These are phyloP conservation scores for Gerris lacustris DNA, from an alignment of 2,888 invertebrate species.

Conservation along the genomic window DNA sequence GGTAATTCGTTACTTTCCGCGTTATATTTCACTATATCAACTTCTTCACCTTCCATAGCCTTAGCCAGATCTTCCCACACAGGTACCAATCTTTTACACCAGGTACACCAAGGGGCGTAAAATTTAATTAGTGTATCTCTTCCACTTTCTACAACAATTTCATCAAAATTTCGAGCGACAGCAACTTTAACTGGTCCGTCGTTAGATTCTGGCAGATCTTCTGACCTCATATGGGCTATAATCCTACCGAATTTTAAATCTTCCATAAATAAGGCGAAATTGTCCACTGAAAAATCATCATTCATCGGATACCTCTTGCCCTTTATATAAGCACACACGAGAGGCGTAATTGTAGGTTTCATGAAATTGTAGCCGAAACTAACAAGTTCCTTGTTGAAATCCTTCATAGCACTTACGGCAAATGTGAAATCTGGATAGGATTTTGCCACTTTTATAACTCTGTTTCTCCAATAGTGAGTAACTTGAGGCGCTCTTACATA, in stretches of 20 bases:
- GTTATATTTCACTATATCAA: constrained; percentile 16
- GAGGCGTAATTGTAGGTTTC: background rate
- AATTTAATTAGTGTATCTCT: constrained; percentile 16
- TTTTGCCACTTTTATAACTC: constrained; percentile 14
- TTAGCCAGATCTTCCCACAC: constrained; percentile 6
- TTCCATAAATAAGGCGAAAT: constrained; percentile 9
- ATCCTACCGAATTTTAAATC: constrained; percentile 7
- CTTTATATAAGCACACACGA: constrained; percentile 4
- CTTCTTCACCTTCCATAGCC: constrained; percentile 13
- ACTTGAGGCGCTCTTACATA: background rate
- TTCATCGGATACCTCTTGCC: constrained; percentile 12
- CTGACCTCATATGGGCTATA: constrained; percentile 11
- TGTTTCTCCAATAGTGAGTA: constrained; percentile 17
- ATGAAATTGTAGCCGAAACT: constrained; percentile 9
- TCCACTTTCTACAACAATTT: constrained; percentile 10
- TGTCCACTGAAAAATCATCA: constrained; percentile 6
- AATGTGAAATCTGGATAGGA: constrained; percentile 15
- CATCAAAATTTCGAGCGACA: constrained; percentile 10
- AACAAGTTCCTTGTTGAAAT: constrained; percentile 10
- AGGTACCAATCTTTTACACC: background rate
- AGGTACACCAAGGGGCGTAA: constrained; percentile 2
- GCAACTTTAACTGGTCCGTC: constrained; percentile 12
- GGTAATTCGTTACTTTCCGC: constrained; percentile 11
- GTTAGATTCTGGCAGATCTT: constrained; percentile 4
- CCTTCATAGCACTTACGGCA: constrained; percentile 13